Evolutionary conservation across 2,797 vertebrate species (phyloP).

Genomic region (Oceanodroma leucorhoa): DNA sequence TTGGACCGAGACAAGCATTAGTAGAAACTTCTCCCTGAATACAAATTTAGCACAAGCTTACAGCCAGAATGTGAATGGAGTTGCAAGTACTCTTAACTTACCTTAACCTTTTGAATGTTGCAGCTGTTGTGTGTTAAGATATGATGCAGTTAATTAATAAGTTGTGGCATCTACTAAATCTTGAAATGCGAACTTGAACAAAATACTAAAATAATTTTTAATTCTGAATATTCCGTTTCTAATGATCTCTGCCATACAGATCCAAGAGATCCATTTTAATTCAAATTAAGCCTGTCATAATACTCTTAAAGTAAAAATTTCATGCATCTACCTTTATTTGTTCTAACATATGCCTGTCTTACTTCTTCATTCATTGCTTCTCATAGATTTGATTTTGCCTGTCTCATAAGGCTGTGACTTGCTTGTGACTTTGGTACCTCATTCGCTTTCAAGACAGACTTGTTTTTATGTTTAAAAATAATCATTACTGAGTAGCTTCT

Average conservation of each 20-base stretch:
- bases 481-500: not conserved
- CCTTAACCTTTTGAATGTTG: not conserved
- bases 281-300: not conserved
- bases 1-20: not conserved
- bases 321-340: not conserved
- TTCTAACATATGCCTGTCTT: not conserved
- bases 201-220: not conserved
- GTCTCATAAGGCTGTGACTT: not conserved
- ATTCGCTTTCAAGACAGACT: not conserved
- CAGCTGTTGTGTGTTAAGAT: not conserved
- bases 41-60: not conserved
- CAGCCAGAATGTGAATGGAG: not conserved
- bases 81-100: not conserved
- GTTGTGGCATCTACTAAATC: not conserved
- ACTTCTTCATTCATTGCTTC: not conserved
- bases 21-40: not conserved
- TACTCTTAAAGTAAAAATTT: not conserved
- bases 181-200: not conserved
- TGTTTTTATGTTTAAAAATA: not conserved
- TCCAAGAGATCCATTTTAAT: not conserved
- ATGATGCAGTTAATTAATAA: not conserved
- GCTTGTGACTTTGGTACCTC: not conserved
- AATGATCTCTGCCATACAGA: not conserved
- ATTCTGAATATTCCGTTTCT: not conserved
- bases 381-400: not conserved